These are phyloP conservation scores for Sinelater perroti DNA, from an alignment of 2,888 invertebrate species.

Conservation along the genomic window DNA sequence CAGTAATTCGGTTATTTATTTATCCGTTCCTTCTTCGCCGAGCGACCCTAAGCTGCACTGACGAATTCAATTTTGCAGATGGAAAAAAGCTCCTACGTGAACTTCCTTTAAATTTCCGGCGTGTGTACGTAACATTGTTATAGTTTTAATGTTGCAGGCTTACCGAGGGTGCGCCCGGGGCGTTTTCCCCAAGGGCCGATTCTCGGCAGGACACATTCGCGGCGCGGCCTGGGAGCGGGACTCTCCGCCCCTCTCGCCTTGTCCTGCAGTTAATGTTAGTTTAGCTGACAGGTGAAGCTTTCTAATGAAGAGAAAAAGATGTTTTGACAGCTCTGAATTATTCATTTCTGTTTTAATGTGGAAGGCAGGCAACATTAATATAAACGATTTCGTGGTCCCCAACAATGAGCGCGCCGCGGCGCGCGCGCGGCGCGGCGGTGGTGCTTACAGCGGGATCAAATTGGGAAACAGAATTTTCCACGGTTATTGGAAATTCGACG, in stretches of 20 bases:
- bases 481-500: constrained; percentile 36
- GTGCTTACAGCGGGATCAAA: constrained; percentile 30
- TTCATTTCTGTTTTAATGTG: not conserved
- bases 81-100: not conserved
- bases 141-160: constrained; percentile 2
- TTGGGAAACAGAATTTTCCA: constrained; percentile 36
- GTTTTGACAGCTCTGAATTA: too few species aligned
- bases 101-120: not conserved
- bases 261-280: not conserved
- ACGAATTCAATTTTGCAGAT: constrained; percentile 7
- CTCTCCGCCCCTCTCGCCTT: constrained; percentile 5
- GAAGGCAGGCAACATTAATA: not conserved
- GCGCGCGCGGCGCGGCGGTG: too few species aligned
- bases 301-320: not conserved
- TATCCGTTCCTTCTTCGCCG: not conserved
- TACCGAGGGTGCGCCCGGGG: constrained; percentile 4
- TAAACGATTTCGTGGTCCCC: not conserved
- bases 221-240: not conserved
- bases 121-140: constrained; percentile 10
- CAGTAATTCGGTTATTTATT: constrained; percentile 5
- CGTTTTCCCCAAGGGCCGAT: constrained; percentile 9
- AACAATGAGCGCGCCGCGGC: not conserved
- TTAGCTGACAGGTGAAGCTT: constrained; percentile 7
- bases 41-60: not conserved
- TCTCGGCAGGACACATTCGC: constrained; percentile 9